These are phyloP conservation scores for Chelonia mydas DNA, from an alignment of 2,797 vertebrate genomes.

Conservation along the genomic window DNA sequence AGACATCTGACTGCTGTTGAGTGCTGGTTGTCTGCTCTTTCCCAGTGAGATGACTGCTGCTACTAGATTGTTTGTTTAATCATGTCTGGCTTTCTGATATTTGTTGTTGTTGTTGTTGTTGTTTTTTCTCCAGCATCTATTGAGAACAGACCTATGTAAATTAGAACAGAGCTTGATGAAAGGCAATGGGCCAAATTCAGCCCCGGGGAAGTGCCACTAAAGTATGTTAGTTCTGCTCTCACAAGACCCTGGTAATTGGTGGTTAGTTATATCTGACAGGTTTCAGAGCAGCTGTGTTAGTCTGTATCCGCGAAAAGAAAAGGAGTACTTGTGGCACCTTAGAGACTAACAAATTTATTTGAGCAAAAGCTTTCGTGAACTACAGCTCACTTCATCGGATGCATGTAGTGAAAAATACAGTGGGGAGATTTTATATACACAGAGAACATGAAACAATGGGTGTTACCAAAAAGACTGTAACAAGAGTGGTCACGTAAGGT, in stretches of 20 bases:
- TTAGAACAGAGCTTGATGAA: background rate
- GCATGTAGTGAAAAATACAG: too few relatives aligned
- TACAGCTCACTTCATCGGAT: too few relatives aligned
- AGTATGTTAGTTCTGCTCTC: background rate
- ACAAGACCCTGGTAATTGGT: accelerated
- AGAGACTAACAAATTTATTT: too few relatives aligned
- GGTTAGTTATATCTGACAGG: background rate
- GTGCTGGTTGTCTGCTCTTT: background rate
- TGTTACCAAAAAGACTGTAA: too few relatives aligned
- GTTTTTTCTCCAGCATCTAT: background rate
- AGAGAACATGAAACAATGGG: too few relatives aligned
- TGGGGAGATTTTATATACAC: too few relatives aligned
- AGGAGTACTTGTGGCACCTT: too few relatives aligned
- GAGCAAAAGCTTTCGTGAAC: too few relatives aligned
- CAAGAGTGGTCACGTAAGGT: too few relatives aligned
- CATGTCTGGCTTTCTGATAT: background rate
- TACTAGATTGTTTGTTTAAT: background rate
- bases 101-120: background rate
- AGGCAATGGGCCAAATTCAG: background rate
- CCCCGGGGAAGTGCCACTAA: background rate
- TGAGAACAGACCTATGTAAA: background rate
- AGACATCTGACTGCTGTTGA: background rate
- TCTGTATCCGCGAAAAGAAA: too few relatives aligned
- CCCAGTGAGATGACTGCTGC: background rate
- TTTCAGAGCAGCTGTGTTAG: too few relatives aligned